Evolutionary conservation across 2,888 invertebrate genomes (phyloP).

Genomic region (Sipunculus nudus): DNA sequence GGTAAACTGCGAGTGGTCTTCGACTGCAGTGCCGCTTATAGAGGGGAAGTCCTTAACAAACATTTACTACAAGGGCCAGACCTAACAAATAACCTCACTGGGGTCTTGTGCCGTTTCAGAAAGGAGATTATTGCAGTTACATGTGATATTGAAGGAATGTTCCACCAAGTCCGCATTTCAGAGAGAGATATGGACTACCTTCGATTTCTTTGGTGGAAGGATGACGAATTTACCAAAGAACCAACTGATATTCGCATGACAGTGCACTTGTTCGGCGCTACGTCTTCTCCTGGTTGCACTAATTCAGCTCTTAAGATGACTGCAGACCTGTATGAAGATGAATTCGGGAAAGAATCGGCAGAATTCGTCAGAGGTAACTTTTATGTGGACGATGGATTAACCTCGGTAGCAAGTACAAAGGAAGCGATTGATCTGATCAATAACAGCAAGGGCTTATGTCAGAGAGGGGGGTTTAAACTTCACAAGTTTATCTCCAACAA

Average conservation of each 20-base stretch:
- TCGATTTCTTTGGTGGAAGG: conserved; percentile 26
- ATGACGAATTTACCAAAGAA: neutral
- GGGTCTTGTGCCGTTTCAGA: conserved; percentile 24
- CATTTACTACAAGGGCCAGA: conserved; percentile 26
- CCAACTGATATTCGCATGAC: conserved; percentile 19
- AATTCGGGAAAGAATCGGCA: neutral
- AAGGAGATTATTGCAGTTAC: conserved; percentile 17
- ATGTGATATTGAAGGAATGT: conserved; percentile 27
- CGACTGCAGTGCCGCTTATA: conserved; percentile 18
- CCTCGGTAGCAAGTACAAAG: neutral
- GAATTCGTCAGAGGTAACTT: conserved; percentile 8
- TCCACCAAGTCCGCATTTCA: conserved; percentile 16
- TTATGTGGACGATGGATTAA: conserved; percentile 21
- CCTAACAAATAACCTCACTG: conserved; percentile 20
- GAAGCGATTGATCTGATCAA: conserved; percentile 10
- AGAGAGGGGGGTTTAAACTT: conserved; percentile 7
- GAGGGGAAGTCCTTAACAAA: conserved; percentile 19
- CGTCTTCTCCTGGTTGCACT: conserved; percentile 16
- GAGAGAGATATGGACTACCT: conserved; percentile 16
- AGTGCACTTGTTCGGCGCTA: conserved; percentile 25
- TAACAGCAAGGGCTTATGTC: neutral
- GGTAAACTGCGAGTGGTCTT: conserved; percentile 27
- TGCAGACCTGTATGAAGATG: neutral
- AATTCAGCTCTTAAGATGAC: conserved; percentile 17
- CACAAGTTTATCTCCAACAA: conserved; percentile 16